phyloP scores from a whole-genome alignment of 2,888 invertebrate genomes.

The Salpingus planirostris region DNA sequence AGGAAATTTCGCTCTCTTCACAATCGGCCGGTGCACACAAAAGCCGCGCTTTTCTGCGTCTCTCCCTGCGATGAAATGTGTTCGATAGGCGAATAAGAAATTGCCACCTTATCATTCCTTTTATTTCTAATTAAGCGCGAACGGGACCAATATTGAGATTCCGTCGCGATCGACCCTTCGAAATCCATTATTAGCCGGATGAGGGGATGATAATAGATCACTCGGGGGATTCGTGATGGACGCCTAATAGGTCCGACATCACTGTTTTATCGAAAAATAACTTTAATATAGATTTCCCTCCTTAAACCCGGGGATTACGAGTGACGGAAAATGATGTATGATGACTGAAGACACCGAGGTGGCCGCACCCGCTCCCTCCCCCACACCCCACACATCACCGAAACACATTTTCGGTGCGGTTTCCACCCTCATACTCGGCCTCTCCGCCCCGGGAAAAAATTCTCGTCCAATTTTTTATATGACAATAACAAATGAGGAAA shows the following conservation, averaged over 20 bases:
- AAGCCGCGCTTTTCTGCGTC: constrained; percentile 1
- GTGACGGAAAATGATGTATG: constrained; percentile 32
- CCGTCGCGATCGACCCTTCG: too few relatives aligned
- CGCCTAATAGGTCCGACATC: too few relatives aligned
- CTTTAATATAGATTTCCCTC: constrained; percentile 24
- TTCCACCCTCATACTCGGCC: constrained; percentile 2
- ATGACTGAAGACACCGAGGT: constrained; percentile 27
- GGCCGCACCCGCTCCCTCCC: constrained; percentile 1
- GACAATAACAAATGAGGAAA: constrained; percentile 17
- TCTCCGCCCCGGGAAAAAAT: constrained; percentile 5
- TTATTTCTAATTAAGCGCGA: constrained; percentile 12
- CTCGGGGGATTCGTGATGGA: too few relatives aligned
- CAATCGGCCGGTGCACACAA: constrained; percentile 5
- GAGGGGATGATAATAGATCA: too few relatives aligned
- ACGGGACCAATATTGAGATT: too few relatives aligned
- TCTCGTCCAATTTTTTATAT: constrained; percentile 15
- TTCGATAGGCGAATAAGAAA: constrained; percentile 5
- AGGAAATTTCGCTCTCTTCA: constrained; percentile 17
- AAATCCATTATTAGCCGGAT: too few relatives aligned
- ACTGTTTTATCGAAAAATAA: constrained; percentile 23
- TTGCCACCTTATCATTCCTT: constrained; percentile 11
- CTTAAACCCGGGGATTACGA: constrained; percentile 25
- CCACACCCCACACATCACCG: constrained; percentile 1
- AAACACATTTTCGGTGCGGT: constrained; percentile 7
- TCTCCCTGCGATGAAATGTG: constrained; percentile 1